These are phyloP conservation scores for Sus cebifrons DNA, from an alignment of 2,797 vertebrate species.

Conservation along the genomic window DNA sequence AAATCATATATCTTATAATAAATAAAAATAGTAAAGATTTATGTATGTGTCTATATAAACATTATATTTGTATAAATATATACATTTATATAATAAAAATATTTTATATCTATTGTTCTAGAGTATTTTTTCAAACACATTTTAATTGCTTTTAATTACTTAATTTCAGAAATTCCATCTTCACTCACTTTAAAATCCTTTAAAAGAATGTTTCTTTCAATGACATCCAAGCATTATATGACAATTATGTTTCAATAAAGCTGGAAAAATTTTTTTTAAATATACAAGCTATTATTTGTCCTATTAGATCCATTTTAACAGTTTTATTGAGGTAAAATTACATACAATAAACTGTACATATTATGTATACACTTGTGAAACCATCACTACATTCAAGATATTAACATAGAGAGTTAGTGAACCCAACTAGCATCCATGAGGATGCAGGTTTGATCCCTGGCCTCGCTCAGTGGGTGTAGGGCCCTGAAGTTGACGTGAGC, in stretches of 20 bases:
- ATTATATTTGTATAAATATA: no score
- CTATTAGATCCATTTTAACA: constrained; percentile 13
- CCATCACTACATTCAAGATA: not conserved
- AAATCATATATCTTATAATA: not conserved
- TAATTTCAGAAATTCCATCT: constrained; percentile 17
- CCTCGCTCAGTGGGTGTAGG: no score
- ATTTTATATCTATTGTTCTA: no score
- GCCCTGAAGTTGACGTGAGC: no score
- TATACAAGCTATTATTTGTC: not conserved
- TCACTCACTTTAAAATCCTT: constrained; percentile 12
- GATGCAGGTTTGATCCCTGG: no score
- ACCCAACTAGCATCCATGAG: no score
- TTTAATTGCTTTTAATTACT: not conserved
- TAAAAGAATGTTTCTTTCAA: not conserved
- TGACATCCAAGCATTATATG: not conserved
- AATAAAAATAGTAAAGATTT: constrained; percentile 1
- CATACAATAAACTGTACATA: not conserved
- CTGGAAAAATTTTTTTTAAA: not conserved
- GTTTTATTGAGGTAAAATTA: not conserved
- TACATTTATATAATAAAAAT: no score
- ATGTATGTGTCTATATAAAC: not conserved
- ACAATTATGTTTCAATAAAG: not conserved
- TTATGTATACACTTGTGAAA: not conserved
- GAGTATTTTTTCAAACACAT: no score
- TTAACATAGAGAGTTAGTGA: not conserved